Base-by-base conservation (phyloP, 2,888 invertebrate genomes). In the Acleris sparsana region DNA sequence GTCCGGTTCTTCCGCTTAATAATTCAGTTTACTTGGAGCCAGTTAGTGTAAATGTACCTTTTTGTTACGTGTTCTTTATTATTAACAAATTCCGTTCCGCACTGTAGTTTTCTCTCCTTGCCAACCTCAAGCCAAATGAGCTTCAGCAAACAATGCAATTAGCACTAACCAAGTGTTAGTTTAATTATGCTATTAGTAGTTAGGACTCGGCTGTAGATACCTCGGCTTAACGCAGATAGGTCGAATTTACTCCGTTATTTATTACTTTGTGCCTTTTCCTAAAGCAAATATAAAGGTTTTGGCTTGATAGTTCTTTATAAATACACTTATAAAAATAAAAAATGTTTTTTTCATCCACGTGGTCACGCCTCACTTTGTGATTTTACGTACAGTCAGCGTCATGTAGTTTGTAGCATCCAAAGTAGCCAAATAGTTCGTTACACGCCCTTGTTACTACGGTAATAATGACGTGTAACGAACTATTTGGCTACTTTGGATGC, bases 101-200 rank as follows among this genome's bases (percentile, higher is more conserved):
- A 20, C 56, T 61, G 55, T 61, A 55, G 39, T 59, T 63, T 29
- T 65, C 51, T 61, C 65, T 44, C 44, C 9, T 44, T 20, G 29
- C 33, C 20, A 43, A 64, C 60, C 51, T 51, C 51, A 61, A 33
- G 22, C 60, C 29, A 61, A 61, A 61, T 61, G 65, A 61, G 61
- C 64, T 51, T 61, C 56, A 29, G 56, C 61, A 52, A 65, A 65
- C 65, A 61, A 56, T 65, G 61, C 65, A 65, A 61, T 65, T 65
- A 61, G 65, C 52, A 56, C 61, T 61, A 65, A 65, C 65, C 65
- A 33, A 61, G 61, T 55, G 61, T 65, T 61, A 56, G 65, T 61
- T 65, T 65, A 56, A 65, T 65, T 61, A 44, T 13, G 51, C 51
- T 56, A 65, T 56, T 65, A 65, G 65, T 56, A 56, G 65, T 65